These are phyloP conservation scores for Pollimyrus isidori DNA, from an alignment of 2,113 vertebrate genomes.

Conservation along the genomic window DNA sequence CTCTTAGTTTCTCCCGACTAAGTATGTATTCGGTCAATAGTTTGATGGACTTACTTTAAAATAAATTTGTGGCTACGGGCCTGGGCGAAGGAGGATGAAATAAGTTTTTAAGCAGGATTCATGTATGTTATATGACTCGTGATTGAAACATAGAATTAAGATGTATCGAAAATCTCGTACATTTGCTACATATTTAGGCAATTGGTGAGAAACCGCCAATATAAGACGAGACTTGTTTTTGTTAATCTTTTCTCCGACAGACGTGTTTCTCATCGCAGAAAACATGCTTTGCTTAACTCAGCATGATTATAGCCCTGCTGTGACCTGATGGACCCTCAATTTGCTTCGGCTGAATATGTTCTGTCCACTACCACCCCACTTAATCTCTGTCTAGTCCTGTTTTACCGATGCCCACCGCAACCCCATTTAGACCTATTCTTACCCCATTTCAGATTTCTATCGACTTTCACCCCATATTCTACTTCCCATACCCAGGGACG, in stretches of 20 bases:
- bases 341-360: background rate
- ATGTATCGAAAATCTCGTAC: background rate
- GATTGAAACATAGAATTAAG: background rate
- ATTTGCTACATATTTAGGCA: background rate
- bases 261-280: background rate
- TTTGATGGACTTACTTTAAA: background rate
- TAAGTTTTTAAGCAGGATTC: too few relatives aligned
- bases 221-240: background rate
- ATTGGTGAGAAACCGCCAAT: background rate
- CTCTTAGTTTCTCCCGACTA: background rate
- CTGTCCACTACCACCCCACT: background rate
- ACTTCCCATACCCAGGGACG: too few relatives aligned
- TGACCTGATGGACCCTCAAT: background rate
- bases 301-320: background rate
- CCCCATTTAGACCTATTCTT: background rate
- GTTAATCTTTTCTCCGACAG: background rate
- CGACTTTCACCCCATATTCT: background rate
- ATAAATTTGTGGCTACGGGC: background rate
- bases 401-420: background rate
- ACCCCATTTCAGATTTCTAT: background rate
- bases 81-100: background rate
- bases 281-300: background rate
- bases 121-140: too few relatives aligned
- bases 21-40: background rate
- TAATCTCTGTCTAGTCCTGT: background rate